These are phyloP conservation scores for Serilophus lunatus DNA, from an alignment of 2,113 vertebrate species.

Conservation along the genomic window DNA sequence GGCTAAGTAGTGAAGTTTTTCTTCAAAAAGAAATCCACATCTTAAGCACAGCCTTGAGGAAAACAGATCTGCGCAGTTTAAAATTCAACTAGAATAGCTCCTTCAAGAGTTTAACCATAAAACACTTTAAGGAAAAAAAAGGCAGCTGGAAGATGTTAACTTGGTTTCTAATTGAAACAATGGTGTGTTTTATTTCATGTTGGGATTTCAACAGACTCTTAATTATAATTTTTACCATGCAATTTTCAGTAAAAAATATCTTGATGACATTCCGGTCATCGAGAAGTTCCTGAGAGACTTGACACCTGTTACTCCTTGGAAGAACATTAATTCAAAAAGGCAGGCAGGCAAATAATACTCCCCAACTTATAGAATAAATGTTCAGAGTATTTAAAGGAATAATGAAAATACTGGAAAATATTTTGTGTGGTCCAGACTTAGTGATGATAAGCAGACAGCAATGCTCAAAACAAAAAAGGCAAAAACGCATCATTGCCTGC, in stretches of 20 bases:
- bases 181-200: slow-evolving; percentile 33
- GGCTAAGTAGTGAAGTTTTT: neutral
- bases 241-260: slow-evolving; percentile 32
- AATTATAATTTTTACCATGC: slow-evolving; percentile 41
- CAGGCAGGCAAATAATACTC: neutral
- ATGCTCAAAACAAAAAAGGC: neutral
- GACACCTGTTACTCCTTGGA: slow-evolving; percentile 28
- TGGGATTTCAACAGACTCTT: slow-evolving; percentile 45
- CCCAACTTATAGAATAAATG: neutral
- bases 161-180: slow-evolving; percentile 52
- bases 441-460: neutral
- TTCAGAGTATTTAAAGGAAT: neutral
- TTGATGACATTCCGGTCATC: slow-evolving; percentile 31
- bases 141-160: slow-evolving; percentile 57
- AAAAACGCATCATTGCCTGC: neutral
- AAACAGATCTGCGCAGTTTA: neutral
- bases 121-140: neutral
- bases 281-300: neutral
- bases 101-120: neutral
- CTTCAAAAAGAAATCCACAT: neutral
- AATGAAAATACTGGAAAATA: slow-evolving; percentile 5
- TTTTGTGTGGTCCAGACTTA: neutral
- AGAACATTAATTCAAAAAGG: neutral
- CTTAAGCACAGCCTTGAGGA: neutral
- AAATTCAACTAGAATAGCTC: neutral